Evolutionary conservation across 2,888 invertebrate genomes (phyloP), one percentile per base, ranked within the genome.

Genomic region (Eilema sororculum): DNA sequence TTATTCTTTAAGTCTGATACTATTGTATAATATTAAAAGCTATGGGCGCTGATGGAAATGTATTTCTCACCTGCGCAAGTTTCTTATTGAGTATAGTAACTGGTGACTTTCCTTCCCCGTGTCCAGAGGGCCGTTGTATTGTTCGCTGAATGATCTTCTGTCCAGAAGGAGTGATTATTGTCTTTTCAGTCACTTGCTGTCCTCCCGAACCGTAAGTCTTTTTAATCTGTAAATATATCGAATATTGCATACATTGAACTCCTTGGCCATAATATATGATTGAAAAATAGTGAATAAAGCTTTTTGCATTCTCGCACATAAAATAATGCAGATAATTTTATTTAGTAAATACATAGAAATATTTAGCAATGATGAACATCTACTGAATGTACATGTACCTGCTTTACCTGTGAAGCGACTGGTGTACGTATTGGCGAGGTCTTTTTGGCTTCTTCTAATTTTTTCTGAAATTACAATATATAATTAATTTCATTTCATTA

Each of bases 111-210:
- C 88, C 87, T 28, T 91, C 90, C 5, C 78, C 80, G n/a, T 83
- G 81, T 5, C 78, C 80, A 12, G 84, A 77, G 0, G 94, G 88
- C 68, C 94, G 81, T 77, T 95, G 95, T 81, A 95, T 95, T 2
- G 95, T 95, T 56, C 95, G 90, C 78, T 95, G 95, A 66, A 95
- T 95, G 64, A 95, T 95, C 83, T 95, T 95, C 84, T 95, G 95
- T n/a, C 95, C 95, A 2, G 95, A 95, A 0, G 95, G 95, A 22
- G 95, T 95, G 57, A 95, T 95, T 69, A 95, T 95, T 0, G 95
- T 95, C 83, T 95, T 95, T 81, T 95, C 95, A 2, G 95, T 95
- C 56, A 95, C 94, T 72, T 94, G 94, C 71, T 94, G 94, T 3
- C 93, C 92, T 3, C 88, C 86, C 0, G 91, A 81, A 1, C 88